Evolutionary conservation across 2,888 invertebrate genomes (phyloP).

Genomic region (Ectemnius lituratus): DNA sequence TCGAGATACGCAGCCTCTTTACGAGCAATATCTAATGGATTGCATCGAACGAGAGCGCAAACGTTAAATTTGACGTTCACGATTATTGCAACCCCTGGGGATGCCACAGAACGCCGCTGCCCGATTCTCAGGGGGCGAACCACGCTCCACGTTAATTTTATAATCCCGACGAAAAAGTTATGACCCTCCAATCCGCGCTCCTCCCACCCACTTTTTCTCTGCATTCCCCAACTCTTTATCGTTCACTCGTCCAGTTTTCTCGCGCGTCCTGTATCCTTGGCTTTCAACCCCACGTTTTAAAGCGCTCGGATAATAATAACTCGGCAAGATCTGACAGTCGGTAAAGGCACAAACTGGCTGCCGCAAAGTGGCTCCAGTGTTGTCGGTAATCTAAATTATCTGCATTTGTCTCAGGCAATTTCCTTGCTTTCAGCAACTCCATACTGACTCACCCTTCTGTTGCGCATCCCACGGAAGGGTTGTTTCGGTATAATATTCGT

Average conservation of each 20-base stretch:
- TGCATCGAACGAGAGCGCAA: constrained; percentile 71
- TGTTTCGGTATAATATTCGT: constrained; percentile 49
- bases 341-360: neutral
- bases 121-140: constrained; percentile 21
- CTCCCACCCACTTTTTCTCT: too few species aligned
- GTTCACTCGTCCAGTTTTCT: constrained; percentile 38
- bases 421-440: constrained; percentile 3
- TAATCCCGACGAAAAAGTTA: constrained; percentile 73
- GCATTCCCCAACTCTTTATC: constrained; percentile 24
- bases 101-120: constrained; percentile 31
- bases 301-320: neutral
- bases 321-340: neutral
- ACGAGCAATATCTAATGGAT: constrained; percentile 78
- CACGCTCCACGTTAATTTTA: constrained; percentile 73
- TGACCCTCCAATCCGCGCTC: constrained; percentile 54
- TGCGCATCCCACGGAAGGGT: constrained; percentile 40
- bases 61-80: constrained; percentile 78
- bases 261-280: constrained; percentile 21
- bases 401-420: constrained; percentile 12
- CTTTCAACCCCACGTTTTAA: constrained; percentile 21
- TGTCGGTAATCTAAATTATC: constrained; percentile 6
- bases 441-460: neutral
- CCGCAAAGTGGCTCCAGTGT: neutral
- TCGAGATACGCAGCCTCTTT: constrained; percentile 75
- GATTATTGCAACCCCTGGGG: constrained; percentile 73